Base-by-base conservation (phyloP, 2,797 vertebrate species). In the Chrysocyon brachyurus region DNA sequence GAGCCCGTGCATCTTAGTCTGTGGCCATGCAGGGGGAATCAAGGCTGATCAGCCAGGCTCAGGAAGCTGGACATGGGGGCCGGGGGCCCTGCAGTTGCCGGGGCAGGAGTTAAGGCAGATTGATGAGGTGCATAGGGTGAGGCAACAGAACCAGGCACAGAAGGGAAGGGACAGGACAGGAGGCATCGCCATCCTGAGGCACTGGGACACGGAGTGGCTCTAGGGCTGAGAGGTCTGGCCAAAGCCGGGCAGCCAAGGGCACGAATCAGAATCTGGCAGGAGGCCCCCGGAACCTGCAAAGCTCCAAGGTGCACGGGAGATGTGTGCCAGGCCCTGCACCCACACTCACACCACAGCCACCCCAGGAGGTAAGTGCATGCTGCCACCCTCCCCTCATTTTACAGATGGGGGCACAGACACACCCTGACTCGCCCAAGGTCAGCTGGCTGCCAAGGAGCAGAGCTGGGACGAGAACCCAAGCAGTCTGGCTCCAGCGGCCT, bases 11-110 rank as follows among this genome's bases (percentile, higher is more conserved):
- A 14, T 28, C 87, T 87, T 3, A 22, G 85, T 11, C 12, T 77
- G 54, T 4, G 3, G 28, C 24, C 12, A 8, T 0, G 0, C 0
- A 0, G 78, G 59, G 61, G 59, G 81, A 10, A 17, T 6, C 0
- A 7, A 31, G 33, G 4, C 49, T 1, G 5, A 49, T 7, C 0
- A 66, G 28, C 2, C 1, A 66, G 26, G 40, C 26, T 11, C 5
- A 0, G 40, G 54, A 61, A 19, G n/a, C 59, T 33, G 26, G 46
- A 24, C 1, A 28, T 4, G 40, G 24, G 40, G 24, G 24, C 0
- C 0, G 8, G 31, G 40, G 54, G 46, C 21, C 21, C 33, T 6
- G 17, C 5, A 0, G 46, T 10, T 2, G 2, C 1, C 22, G 22
- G 59, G 31, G 4, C 36, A 6, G 31, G 3, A 2, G 6, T 4